Percentiles rank a stretch among this genome's conserved stretches.
These are phyloP conservation scores for Acrobeloides nanus DNA, from an alignment of 2,888 invertebrate genomes.

Conservation along the genomic window DNA sequence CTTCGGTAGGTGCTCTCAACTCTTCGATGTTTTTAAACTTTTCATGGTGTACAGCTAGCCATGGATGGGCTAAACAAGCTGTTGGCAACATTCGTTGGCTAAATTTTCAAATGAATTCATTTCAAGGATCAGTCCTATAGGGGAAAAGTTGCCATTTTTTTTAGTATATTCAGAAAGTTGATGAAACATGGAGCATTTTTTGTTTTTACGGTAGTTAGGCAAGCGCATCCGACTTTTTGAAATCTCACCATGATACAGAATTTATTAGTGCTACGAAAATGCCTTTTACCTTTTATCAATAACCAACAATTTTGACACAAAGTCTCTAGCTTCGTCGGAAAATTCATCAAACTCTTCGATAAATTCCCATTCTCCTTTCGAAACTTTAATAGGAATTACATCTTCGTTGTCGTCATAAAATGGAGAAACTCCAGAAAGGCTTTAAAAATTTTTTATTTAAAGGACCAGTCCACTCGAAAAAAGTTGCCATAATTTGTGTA, in stretches of 20 bases:
- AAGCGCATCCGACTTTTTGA: no score
- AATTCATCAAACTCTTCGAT: constrained; percentile 62
- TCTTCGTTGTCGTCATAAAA: constrained; percentile 81
- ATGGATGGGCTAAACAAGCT: constrained; percentile 49
- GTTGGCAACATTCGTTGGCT: constrained; percentile 50
- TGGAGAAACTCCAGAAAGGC: constrained; percentile 80
- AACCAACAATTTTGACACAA: constrained; percentile 42
- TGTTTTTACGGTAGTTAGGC: no score
- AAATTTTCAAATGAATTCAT: constrained; percentile 12
- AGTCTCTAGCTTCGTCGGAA: constrained; percentile 43
- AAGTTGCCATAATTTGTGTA: no score
- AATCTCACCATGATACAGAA: no score
- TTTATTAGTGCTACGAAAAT: no score
- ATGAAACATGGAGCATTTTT: no score
- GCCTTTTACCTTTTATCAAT: constrained; percentile 47
- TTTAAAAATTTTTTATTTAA: constrained; percentile 56
- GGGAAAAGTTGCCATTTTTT: no score
- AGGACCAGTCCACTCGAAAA: no score
- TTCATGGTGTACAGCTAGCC: no score
- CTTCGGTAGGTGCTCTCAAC: constrained; percentile 29
- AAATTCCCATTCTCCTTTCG: constrained; percentile 78
- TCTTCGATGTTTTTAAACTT: constrained; percentile 31
- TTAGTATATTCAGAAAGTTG: no score
- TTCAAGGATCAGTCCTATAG: no score
- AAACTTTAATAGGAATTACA: constrained; percentile 80